Evolutionary conservation across 2,888 invertebrate genomes (phyloP).

Genomic region (Papilio protenor): DNA sequence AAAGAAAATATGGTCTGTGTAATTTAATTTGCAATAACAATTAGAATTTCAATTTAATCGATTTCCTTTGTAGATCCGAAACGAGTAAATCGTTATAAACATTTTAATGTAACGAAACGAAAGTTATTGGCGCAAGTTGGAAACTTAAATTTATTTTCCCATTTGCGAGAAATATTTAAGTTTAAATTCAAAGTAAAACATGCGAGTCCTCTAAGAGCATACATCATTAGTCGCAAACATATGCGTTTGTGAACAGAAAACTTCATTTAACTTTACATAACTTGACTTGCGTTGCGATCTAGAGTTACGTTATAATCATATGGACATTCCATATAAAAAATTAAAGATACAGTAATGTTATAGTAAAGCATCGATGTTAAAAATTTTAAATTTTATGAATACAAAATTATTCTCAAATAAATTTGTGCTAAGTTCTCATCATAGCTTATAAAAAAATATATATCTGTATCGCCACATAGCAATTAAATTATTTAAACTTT

Average conservation of each 20-base stretch:
- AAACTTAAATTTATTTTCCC: constrained; percentile 22
- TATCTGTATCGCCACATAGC: neutral
- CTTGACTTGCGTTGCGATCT: constrained; percentile 57
- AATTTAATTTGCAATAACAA: no score
- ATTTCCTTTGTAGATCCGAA: neutral
- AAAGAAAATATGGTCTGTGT: no score
- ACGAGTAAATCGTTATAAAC: neutral
- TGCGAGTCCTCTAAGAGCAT: constrained; percentile 64
- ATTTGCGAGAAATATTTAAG: constrained; percentile 58
- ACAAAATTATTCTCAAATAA: neutral
- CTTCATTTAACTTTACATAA: constrained; percentile 68
- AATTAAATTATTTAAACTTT: no score
- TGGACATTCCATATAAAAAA: constrained; percentile 50
- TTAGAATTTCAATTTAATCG: neutral
- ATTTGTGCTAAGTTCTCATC: neutral
- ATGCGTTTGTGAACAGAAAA: constrained; percentile 59
- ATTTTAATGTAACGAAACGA: constrained; percentile 10
- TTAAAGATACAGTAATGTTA: neutral
- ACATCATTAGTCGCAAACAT: constrained; percentile 72
- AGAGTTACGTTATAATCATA: constrained; percentile 50
- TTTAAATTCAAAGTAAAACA: constrained; percentile 64
- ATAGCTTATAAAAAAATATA: no score
- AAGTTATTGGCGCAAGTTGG: constrained; percentile 1
- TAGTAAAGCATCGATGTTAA: no score
- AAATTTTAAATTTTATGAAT: neutral